Evolutionary conservation across 2,113 vertebrate species (phyloP).

Genomic region (Apteryx owenii): DNA sequence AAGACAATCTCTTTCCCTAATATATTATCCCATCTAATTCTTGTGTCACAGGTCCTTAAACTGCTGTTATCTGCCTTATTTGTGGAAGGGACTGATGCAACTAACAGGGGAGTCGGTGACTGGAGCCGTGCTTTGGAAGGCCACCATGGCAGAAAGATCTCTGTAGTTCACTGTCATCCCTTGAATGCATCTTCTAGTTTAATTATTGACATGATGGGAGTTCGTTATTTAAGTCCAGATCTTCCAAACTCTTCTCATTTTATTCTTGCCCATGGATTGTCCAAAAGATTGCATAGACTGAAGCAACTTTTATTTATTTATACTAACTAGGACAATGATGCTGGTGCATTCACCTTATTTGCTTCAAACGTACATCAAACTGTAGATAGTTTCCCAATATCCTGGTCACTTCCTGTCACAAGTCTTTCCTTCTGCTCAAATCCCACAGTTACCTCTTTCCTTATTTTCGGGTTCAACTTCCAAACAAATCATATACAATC

Average conservation of each 20-base stretch:
- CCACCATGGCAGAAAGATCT: not conserved
- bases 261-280: not conserved
- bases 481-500: not conserved
- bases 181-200: not conserved
- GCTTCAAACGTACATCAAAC: not conserved
- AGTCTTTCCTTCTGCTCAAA: not conserved
- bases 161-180: not conserved
- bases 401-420: not conserved
- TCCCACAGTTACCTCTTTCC: not conserved
- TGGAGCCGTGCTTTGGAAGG: not conserved
- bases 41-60: not conserved
- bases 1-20: not conserved
- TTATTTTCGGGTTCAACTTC: not conserved
- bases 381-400: not conserved
- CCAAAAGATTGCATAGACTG: not conserved
- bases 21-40: not conserved
- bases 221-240: not conserved
- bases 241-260: not conserved
- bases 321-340: not conserved
- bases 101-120: rapidly evolving
- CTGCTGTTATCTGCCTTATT: not conserved
- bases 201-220: not conserved
- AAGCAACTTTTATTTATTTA: not conserved
- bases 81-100: not conserved
- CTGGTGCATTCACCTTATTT: not conserved